Base-by-base conservation (phyloP, 2,797 vertebrate genomes). In the Rhabdophis nuchalis region DNA sequence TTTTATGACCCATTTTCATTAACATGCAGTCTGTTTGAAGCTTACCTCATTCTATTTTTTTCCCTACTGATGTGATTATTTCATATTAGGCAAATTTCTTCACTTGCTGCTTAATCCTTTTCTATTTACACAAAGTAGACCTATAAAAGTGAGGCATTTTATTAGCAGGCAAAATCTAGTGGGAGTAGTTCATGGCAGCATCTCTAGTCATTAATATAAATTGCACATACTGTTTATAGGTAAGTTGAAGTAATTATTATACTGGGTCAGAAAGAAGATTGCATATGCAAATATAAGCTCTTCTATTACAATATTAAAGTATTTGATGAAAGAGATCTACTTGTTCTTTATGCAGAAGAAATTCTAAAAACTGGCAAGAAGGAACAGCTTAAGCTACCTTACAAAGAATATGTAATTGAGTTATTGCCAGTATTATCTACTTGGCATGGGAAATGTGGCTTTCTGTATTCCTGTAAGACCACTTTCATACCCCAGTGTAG, bases 11-110 rank as follows among this genome's bases (percentile, higher is more conserved):
- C 1, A 77, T 6, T 60, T 92, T 23, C 41, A 53, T 53, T 82
- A 16, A 54, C 29, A 41, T 46, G 88, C n/a, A 91, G n/a, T 93
- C 64, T 52, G n/a, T 60, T 60, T 52, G 86, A 89, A 93, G 41
- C 90, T 93, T 60, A 58, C 18, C 36, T 87, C 29, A 16, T n/a
- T 68, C 41, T 50, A 50, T 20, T 52, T 29, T 46, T 50, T 89
- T n/a, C 27, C 58, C n/a, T 27, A 1, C 7, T 58, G 11, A 13
- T 8, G 10, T 53, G 29, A 77, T 72, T 10, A 12, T 58, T 41
- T n/a, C 87, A 12, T 57, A n/a, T 8, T 32, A 82, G 60, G 36
- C 53, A 23, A 64, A 85, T 64, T 23, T 85, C 57, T 61, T 85
- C 57, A 29, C 54, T 52, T 90, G 27, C 29, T 10, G 46, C 54